A percentile compares a stretch with the other conserved stretches of the same genome.
Evolutionary conservation across 2,888 invertebrate species (phyloP).

Genomic region (Eupsilia transversa): DNA sequence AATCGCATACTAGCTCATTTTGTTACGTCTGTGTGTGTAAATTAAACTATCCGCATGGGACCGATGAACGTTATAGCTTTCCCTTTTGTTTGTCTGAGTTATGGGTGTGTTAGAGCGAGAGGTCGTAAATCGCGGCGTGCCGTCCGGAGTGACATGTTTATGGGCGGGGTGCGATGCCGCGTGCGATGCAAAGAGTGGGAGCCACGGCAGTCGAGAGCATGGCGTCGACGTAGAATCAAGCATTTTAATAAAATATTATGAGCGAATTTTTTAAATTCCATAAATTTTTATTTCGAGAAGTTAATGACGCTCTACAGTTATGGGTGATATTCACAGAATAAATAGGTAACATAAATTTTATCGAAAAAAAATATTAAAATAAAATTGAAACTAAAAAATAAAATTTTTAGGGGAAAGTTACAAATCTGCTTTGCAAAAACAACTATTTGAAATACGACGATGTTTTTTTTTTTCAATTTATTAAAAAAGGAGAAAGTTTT

Average conservation of each 20-base stretch:
- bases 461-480: too few species aligned
- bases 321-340: background rate
- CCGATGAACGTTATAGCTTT: slow-evolving; percentile 90
- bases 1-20: slow-evolving; percentile 89
- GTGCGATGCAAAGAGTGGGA: slow-evolving; percentile 80
- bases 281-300: background rate
- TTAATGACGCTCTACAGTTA: background rate
- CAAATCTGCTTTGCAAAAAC: background rate
- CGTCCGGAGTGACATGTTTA: slow-evolving; percentile 90
- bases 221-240: slow-evolving; percentile 78
- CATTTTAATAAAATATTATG: slow-evolving; percentile 43
- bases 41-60: slow-evolving; percentile 90
- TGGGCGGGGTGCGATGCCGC: slow-evolving; percentile 88
- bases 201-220: slow-evolving; percentile 87
- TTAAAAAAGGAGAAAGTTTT: too few species aligned
- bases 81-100: slow-evolving; percentile 90
- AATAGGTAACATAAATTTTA: background rate
- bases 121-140: slow-evolving; percentile 88
- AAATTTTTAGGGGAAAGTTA: background rate
- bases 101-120: slow-evolving; percentile 90
- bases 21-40: slow-evolving; percentile 87
- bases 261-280: background rate
- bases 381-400: background rate
- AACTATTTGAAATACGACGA: background rate
- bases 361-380: background rate